Base-by-base conservation (phyloP, 2,888 invertebrate genomes). In the Acrobasis suavella region DNA sequence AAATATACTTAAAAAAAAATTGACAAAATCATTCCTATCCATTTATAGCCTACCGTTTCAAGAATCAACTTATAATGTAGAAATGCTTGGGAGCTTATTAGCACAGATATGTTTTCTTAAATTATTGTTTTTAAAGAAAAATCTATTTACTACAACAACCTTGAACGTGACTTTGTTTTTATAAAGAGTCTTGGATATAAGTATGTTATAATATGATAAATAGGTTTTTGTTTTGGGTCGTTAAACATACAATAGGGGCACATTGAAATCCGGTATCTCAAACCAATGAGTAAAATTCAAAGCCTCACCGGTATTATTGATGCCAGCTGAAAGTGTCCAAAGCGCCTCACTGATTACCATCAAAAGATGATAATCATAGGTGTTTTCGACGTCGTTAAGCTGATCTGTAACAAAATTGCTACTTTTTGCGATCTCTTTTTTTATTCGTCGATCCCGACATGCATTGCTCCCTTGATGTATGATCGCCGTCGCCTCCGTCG, bases 281-380 rank as follows among this genome's bases (percentile, higher is more conserved):
- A 66, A 68, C 72, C 74, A 77, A 80, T 82, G 77, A 78, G 71
- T 71, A 83, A 83, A 85, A 85, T 78, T 81, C 74, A 87, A 83
- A 83, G 77, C 87, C 91, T 91, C 91, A 91, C 91, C 91, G 88
- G 85, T 89, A 82, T 82, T 78, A 73, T 74, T 78, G 90, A 85
- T 81, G 91, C 84, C 90, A 89, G 90, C 86, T 78, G 88, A 83
- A 80, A 83, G 79, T 79, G 84, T 89, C 91, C 89, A 86, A 86
- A 88, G 86, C 89, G 88, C 89, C 89, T 85, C 87, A 87, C 81
- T 78, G 82, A 89, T 83, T 89, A 91, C 86, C 91, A 92, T 92
- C 92, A 92, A 91, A 92, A 91, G 89, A 92, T 92, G 89, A 92
- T 92, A 87, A 92, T 91, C 92, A 92, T 92, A 72, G 92, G 92